Base-by-base conservation (phyloP, 2,113 vertebrate genomes). In the Dromaius novaehollandiae region DNA sequence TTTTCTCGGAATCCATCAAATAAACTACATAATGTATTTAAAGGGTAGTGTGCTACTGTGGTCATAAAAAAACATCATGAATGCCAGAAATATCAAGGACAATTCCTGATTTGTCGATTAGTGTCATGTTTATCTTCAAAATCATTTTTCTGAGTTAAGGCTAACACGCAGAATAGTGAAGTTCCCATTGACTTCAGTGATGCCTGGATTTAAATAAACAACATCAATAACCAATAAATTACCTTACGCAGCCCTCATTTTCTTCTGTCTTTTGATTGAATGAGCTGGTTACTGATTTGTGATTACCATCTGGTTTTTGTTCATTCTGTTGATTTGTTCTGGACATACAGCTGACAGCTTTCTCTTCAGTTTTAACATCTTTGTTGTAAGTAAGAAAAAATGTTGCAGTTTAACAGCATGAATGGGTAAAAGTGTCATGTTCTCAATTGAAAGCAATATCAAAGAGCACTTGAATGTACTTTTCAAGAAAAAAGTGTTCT, bases 181-280 rank as follows among this genome's bases (percentile, higher is more conserved):
- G 73, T 55, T 89, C 46, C n/a, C 65, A 20, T 2, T 80, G 28
- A 68, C 19, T 69, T 89, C 38, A 80, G 0, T 38, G 50, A 82
- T 42, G 48, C 40, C 51, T 88, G 14, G 21, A 20, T 34, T 38
- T 46, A 71, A 68, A 26, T 9, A 28, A 70, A 81, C 74, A 42
- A 15, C 11, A 36, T 9, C 46, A 44, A 38, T 22, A 88, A 61
- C 44, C 9, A 36, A 7, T 4, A 8, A 30, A 50, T 96, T 97
- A 98, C 98, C 98, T 98, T 44, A 96, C 65, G 13, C 86, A 50
- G 25, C 11, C 26, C 9, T 75, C 91, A 16, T 95, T 97, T 74
- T 81, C 90, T 73, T 96, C 95, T n/a, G 66, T 48, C n/a, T 48
- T 77, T 60, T 88, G 60, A 8, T 5, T 56, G 55, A 69, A 26